These are phyloP conservation scores for Minunthozetes semirufus DNA, from an alignment of 2,888 invertebrate species.

Conservation along the genomic window DNA sequence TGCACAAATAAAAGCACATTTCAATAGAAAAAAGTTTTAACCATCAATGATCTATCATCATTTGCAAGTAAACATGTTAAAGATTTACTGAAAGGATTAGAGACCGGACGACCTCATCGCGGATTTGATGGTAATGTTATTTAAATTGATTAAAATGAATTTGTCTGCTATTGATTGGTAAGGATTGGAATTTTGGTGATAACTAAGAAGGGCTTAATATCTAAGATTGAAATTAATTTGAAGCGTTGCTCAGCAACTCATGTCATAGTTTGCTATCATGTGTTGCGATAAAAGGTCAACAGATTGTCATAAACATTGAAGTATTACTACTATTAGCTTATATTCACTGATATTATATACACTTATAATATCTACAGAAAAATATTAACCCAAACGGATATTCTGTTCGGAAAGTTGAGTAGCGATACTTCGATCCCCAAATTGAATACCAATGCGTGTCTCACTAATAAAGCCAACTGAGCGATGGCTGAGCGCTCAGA, in stretches of 20 bases:
- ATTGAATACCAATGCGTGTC: conserved; percentile 16
- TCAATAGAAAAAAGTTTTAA: too few species aligned
- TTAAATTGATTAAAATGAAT: too few species aligned
- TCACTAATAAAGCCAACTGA: background rate
- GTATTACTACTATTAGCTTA: background rate
- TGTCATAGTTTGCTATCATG: background rate
- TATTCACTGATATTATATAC: background rate
- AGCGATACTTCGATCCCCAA: background rate
- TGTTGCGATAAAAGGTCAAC: conserved; percentile 1
- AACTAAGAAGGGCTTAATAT: background rate
- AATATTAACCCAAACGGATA: too few species aligned
- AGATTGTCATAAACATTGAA: conserved; percentile 5
- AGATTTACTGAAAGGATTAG: too few species aligned
- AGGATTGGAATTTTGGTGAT: background rate
- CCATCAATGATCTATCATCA: too few species aligned
- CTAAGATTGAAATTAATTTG: conserved; percentile 13
- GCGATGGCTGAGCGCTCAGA: background rate
- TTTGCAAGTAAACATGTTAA: too few species aligned
- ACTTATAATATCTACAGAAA: background rate
- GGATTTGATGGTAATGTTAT: background rate
- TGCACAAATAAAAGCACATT: background rate
- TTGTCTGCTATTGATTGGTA: too few species aligned
- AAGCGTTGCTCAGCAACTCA: conserved; percentile 4
- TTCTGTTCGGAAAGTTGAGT: too few species aligned
- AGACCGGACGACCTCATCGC: too few species aligned